Base-by-base conservation (phyloP, 2,797 vertebrate genomes). In the Pyrocephalus nanus region DNA sequence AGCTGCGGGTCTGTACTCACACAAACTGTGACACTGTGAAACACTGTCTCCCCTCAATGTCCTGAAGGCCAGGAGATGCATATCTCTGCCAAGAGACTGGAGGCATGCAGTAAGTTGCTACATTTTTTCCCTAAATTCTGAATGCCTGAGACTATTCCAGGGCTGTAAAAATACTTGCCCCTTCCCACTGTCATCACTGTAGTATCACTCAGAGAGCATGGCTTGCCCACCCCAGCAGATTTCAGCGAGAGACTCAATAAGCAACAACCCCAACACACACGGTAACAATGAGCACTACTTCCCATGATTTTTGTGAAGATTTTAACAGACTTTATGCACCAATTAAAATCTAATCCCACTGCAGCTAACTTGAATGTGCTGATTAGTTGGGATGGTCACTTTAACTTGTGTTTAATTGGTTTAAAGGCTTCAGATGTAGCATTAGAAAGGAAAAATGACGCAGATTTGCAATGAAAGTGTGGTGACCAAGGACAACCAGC, bases 371-470 rank as follows among this genome's bases (percentile, higher is more conserved):
- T 14, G 3, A 58, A 89, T 5, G 66, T 5, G 67, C 42, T 62
- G 48, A 94, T 54, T 50, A 64, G 51, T 34, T 55, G 55, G 62
- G 94, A 65, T 8, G 22, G 82, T 88, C 51, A 27, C 48, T 96
- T 96, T 86, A 97, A 97, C 70, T 72, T 70, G 54, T 8, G 65
- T 74, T 90, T 96, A 93, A 96, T 21, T 93, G 71, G 62, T 71
- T 96, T 93, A 92, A 89, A 92, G 54, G 86, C 61, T 95, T 95
- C 86, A 93, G 26, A 75, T n/a, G 22, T 36, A 75, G 80, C 58
- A 91, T 84, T 36, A 86, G 74, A 95, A 77, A 71, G 45, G 17
- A 11, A 11, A 50, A 40, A 65, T 55, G 32, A 30, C 0, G 30
- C 40, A 55, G 61, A 62, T 79, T 29, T 74, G 71, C 64, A 47